These are phyloP conservation scores for Anneissia japonica DNA, from an alignment of 35 echinoderm and acorn worm species.

Conservation along the genomic window DNA sequence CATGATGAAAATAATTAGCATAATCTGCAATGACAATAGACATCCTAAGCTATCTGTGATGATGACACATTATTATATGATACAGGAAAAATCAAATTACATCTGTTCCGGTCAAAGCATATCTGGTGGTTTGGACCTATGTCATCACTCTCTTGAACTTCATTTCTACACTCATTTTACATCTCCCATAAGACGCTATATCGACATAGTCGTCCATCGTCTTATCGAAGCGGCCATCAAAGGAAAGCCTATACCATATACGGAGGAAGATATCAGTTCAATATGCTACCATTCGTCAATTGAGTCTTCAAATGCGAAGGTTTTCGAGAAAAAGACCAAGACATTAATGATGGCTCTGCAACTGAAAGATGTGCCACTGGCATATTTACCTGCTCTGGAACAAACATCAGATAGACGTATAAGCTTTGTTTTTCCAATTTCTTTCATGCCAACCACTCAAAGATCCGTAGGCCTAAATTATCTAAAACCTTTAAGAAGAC, in stretches of 20 bases:
- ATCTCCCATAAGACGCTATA: conserved; percentile 80
- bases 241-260: conserved; percentile 38
- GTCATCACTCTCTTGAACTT: conserved; percentile 60
- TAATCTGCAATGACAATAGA: conserved; percentile 58
- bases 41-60: conserved; percentile 73
- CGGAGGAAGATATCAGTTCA: conserved; percentile 37
- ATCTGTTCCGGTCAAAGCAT: conserved; percentile 38
- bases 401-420: conserved; percentile 22
- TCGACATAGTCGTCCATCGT: conserved; percentile 82
- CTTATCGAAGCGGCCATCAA: conserved; percentile 55
- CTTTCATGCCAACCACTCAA: conserved; percentile 10
- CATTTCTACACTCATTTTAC: conserved; percentile 80
- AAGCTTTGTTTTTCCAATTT: conserved; percentile 39
- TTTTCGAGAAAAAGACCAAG: conserved; percentile 34
- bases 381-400: conserved; percentile 31
- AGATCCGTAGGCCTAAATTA: conserved; percentile 1
- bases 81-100: conserved; percentile 58
- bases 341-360: conserved; percentile 43
- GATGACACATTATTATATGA: conserved; percentile 27
- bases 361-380: conserved; percentile 45
- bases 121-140: not conserved
- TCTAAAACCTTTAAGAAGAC: conserved; percentile 47
- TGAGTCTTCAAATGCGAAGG: conserved; percentile 52
- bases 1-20: conserved; percentile 27
- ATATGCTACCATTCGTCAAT: conserved; percentile 73